Conservation (phyloP, 2,797 vertebrate genomes). For the Avahi laniger region DNA sequence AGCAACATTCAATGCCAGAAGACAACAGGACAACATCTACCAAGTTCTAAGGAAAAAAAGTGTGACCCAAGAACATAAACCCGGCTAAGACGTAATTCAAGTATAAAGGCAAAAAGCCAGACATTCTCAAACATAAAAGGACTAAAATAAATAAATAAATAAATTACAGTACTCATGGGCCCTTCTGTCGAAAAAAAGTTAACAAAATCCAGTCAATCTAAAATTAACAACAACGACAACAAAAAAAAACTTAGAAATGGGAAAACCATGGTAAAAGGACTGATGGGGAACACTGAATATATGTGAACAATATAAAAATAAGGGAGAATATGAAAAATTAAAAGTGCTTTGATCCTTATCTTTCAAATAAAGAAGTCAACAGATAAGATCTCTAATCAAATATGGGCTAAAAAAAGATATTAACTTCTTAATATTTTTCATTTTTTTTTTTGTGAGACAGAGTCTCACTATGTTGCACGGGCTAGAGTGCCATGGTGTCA, state of each 20-base stretch:
- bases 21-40: slow-evolving; percentile 36
- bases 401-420: background rate
- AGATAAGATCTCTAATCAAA: slow-evolving; percentile 13
- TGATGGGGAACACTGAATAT: background rate
- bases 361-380: slow-evolving; percentile 14
- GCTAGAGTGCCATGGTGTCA: no score
- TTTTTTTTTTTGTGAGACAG: no score
- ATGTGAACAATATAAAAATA: background rate
- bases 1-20: slow-evolving; percentile 40
- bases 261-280: slow-evolving; percentile 4
- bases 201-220: slow-evolving; percentile 14
- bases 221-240: background rate
- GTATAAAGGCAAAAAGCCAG: slow-evolving; percentile 49
- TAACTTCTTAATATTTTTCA: slow-evolving; percentile 9
- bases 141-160: background rate
- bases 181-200: background rate
- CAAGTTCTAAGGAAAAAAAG: slow-evolving; percentile 61
- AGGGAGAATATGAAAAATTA: background rate
- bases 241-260: background rate
- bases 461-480: no score
- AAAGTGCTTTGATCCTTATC: background rate
- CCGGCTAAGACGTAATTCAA: slow-evolving; percentile 12
- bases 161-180: background rate
- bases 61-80: slow-evolving; percentile 60
- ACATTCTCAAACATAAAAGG: slow-evolving; percentile 36